Conservation (phyloP, 2,797 vertebrate genomes). For the Myotis vivesi region DNA sequence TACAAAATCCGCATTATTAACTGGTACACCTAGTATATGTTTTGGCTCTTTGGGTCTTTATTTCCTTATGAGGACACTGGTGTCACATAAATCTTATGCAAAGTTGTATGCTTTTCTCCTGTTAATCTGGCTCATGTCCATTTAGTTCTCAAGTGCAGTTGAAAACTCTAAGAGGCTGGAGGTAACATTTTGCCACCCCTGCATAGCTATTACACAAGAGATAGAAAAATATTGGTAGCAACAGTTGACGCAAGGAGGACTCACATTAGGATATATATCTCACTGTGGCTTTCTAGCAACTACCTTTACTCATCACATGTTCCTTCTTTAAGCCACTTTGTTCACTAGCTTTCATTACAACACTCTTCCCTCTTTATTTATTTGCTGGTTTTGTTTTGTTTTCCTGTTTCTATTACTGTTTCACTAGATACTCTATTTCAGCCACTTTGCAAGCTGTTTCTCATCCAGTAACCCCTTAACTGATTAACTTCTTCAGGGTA, state of each 20-base stretch:
- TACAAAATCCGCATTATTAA: too few species aligned
- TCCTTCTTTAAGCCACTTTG: background rate
- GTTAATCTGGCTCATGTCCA: background rate
- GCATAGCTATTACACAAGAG: background rate
- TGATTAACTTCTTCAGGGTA: background rate
- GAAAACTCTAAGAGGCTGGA: background rate
- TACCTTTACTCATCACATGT: background rate
- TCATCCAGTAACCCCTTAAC: background rate
- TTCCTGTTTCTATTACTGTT: background rate
- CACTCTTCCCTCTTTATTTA: background rate
- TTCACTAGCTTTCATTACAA: background rate
- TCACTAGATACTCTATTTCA: background rate
- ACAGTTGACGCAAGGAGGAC: accelerated
- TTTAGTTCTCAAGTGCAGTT: background rate
- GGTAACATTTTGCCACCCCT: background rate
- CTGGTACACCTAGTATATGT: background rate
- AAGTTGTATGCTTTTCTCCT: background rate
- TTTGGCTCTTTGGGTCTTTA: background rate
- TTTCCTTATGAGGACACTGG: background rate
- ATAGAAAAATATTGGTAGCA: background rate
- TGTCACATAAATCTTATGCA: background rate
- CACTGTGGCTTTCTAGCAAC: background rate
- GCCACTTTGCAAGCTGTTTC: background rate
- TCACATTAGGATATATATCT: background rate
- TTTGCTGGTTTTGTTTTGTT: background rate